A percentile compares a stretch with the other conserved stretches of the same genome.
Conservation (phyloP, 1,140 invertebrate species). For the Papilio helenus region DNA sequence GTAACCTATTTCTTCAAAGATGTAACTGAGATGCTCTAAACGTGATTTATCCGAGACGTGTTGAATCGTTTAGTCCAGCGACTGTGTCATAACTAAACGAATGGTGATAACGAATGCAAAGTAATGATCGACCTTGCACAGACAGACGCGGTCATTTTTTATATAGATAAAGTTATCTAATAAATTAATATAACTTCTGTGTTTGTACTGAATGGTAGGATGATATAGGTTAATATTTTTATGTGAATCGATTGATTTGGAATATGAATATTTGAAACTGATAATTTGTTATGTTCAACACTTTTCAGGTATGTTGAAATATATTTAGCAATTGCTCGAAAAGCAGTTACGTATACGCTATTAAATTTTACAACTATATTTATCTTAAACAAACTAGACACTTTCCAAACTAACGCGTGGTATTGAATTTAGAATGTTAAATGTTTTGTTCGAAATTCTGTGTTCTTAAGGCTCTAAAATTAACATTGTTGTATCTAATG, state of each 20-base stretch:
- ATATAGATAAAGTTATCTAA: conserved; percentile 52
- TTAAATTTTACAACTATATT: neutral
- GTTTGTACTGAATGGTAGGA: neutral
- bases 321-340: neutral
- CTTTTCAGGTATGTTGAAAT: conserved; percentile 28
- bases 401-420: neutral
- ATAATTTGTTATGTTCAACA: conserved; percentile 18
- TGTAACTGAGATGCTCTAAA: neutral
- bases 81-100: conserved; percentile 30
- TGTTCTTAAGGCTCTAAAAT: neutral
- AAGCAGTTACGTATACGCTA: neutral
- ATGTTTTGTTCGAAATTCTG: neutral
- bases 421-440: conserved; percentile 6
- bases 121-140: conserved; percentile 47
- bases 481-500: neutral
- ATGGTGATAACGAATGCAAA: conserved; percentile 39
- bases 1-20: neutral
- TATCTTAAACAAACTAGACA: neutral
- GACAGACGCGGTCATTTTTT: conserved; percentile 43
- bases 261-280: conserved; percentile 1
- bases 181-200: conserved; percentile 17
- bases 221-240: neutral
- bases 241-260: neutral
- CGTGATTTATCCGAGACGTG: neutral
- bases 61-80: neutral